Base-by-base conservation (phyloP, 2,113 vertebrate species). In the Aleadryas rufinucha region DNA sequence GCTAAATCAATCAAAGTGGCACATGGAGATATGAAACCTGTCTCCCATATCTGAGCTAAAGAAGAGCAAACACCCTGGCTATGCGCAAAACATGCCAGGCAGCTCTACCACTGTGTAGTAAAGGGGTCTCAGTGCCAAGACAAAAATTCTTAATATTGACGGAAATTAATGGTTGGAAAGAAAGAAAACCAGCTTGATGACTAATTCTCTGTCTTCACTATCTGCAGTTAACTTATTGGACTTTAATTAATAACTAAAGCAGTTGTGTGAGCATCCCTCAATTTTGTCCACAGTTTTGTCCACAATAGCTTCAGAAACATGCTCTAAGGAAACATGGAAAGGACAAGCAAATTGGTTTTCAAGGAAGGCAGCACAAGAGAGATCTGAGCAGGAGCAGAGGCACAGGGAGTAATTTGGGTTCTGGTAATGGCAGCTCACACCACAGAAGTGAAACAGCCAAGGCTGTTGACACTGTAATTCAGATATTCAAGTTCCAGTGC, bases 371-470 rank as follows among this genome's bases (percentile, higher is more conserved):
- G 61, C 71, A 63, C 47, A 76, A 86, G 49, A 57, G 75, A 75
- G 26, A 54, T 56, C 54, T 49, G 79, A 78, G 71, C 45, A 74
- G 77, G 89, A 94, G 83, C 78, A 97, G 86, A 95, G 95, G 84
- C 64, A 66, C 41, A 75, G 21, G 83, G 89, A 91, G 15, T 35
- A 33, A 79, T 84, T 84, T 79, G 70, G 26, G 30, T 71, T 92
- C 87, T 60, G 87, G 84, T 91, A 93, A 33, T 7, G 2, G 15
- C 77, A 77, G 80, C 66, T 83, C 33, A 39, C 28, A 57, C 80
- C 63, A 59, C 82, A 47, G 90, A 95, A 94, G 50, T 44, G 52
- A 52, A 77, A 18, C 63, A 87, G 76, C 82, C 57, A 92, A 86
- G 83, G 78, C 42, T 95, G 92, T 49, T 94, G 95, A 90, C 60